phyloP scores from a whole-genome alignment of 64 coral and sea anemone genomes.

The Orbicella faveolata region DNA sequence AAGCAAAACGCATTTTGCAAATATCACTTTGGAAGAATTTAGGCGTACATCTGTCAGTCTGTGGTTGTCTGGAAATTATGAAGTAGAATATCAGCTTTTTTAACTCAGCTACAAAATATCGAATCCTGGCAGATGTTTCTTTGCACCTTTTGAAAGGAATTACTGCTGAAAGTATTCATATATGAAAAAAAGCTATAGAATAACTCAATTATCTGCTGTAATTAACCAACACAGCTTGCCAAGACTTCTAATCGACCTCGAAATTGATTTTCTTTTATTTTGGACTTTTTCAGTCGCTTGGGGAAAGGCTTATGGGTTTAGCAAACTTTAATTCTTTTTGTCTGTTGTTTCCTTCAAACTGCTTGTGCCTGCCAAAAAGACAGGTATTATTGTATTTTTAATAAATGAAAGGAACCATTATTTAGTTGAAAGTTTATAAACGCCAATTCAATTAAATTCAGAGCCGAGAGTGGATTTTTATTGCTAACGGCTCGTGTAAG shows the following conservation, averaged over 20 bases:
- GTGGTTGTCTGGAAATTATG: neutral
- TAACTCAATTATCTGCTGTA: constrained; percentile 26
- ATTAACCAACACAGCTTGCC: constrained; percentile 40
- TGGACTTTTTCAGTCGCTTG: neutral
- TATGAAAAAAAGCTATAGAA: constrained; percentile 36
- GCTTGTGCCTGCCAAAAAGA: constrained; percentile 29
- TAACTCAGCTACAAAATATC: constrained; percentile 3
- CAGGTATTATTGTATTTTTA: constrained; percentile 38
- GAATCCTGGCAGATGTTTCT: constrained; percentile 22
- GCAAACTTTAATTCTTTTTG: constrained; percentile 12
- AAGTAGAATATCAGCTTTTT: neutral
- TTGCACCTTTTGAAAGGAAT: constrained; percentile 25
- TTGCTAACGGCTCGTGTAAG: neutral
- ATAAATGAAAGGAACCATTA: constrained; percentile 22
- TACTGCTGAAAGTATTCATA: constrained; percentile 33
- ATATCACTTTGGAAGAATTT: neutral
- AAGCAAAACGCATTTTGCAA: neutral
- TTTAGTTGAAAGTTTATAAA: constrained; percentile 45
- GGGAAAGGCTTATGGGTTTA: neutral
- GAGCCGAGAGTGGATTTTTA: constrained; percentile 8
- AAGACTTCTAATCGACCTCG: neutral
- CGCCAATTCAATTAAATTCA: constrained; percentile 34
- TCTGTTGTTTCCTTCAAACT: neutral
- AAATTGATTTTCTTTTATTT: constrained; percentile 3
- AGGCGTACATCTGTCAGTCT: neutral